These are phyloP conservation scores for Sesamia nonagrioides DNA, from an alignment of 1,140 invertebrate species.

Conservation along the genomic window DNA sequence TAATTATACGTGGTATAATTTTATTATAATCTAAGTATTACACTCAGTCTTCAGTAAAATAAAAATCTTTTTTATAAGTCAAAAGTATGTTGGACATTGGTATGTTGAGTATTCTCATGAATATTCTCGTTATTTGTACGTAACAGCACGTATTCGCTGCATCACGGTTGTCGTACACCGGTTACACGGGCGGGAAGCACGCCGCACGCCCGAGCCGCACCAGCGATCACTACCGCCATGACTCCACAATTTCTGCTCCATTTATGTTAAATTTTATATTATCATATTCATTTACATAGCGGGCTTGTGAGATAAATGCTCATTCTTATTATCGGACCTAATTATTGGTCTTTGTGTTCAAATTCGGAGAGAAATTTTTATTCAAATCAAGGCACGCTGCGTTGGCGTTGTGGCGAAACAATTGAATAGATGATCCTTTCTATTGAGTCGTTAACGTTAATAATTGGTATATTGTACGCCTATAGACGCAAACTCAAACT, in stretches of 20 bases:
- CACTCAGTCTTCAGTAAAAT: neutral
- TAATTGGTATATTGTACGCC: conserved; percentile 24
- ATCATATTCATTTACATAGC: conserved; percentile 86
- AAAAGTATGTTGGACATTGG: neutral
- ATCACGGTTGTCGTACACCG: conserved; percentile 71
- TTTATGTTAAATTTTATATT: conserved; percentile 84
- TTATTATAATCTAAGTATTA: too few relatives aligned
- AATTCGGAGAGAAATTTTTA: conserved; percentile 77
- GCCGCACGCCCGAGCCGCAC: conserved; percentile 32
- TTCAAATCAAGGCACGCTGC: conserved; percentile 81
- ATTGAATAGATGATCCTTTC: conserved; percentile 61
- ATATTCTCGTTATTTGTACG: conserved; percentile 14
- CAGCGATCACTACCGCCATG: conserved; percentile 68
- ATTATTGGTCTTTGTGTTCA: conserved; percentile 86
- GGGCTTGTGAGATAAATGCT: conserved; percentile 70
- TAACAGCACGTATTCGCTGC: conserved; percentile 64
- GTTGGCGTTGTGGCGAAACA: conserved; percentile 68
- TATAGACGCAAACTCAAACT: conserved; percentile 23
- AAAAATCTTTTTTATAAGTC: neutral
- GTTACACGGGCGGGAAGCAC: conserved; percentile 63
- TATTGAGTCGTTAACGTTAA: conserved; percentile 71
- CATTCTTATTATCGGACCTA: conserved; percentile 81
- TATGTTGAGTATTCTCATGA: neutral
- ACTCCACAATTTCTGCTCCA: conserved; percentile 83
- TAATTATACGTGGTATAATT: too few relatives aligned